These are phyloP conservation scores for Apamea anceps DNA, from an alignment of 2,888 invertebrate species.

Conservation along the genomic window DNA sequence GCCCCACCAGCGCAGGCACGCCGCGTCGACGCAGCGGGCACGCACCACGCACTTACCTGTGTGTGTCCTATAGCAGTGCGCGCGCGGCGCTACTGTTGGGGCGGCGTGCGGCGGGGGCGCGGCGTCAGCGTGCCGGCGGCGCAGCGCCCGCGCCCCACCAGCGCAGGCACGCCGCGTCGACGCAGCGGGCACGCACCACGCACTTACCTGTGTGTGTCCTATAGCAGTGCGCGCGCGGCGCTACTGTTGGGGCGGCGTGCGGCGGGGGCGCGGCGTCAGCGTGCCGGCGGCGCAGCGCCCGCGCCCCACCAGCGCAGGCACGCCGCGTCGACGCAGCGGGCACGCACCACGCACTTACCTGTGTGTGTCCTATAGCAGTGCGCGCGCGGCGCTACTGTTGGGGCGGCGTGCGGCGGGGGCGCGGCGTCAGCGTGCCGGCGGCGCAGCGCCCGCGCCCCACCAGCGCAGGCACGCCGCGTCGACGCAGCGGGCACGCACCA, in stretches of 20 bases:
- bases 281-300: constrained; percentile 75
- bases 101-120: constrained; percentile 71
- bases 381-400: constrained; percentile 70
- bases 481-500: constrained; percentile 95
- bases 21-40: constrained; percentile 96
- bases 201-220: constrained; percentile 40
- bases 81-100: constrained; percentile 71
- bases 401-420: constrained; percentile 70
- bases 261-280: constrained; percentile 76
- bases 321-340: constrained; percentile 96
- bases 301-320: constrained; percentile 95
- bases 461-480: constrained; percentile 96
- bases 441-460: constrained; percentile 87
- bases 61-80: constrained; percentile 68
- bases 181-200: constrained; percentile 94
- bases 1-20: constrained; percentile 95
- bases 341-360: constrained; percentile 83
- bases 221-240: constrained; percentile 73
- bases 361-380: constrained; percentile 66
- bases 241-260: constrained; percentile 68
- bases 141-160: constrained; percentile 91
- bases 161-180: constrained; percentile 96
- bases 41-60: constrained; percentile 77
- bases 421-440: constrained; percentile 79
- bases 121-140: constrained; percentile 78